phyloP scores from a whole-genome alignment of 1,140 invertebrate genomes.

The Drosophila littoralis region DNA sequence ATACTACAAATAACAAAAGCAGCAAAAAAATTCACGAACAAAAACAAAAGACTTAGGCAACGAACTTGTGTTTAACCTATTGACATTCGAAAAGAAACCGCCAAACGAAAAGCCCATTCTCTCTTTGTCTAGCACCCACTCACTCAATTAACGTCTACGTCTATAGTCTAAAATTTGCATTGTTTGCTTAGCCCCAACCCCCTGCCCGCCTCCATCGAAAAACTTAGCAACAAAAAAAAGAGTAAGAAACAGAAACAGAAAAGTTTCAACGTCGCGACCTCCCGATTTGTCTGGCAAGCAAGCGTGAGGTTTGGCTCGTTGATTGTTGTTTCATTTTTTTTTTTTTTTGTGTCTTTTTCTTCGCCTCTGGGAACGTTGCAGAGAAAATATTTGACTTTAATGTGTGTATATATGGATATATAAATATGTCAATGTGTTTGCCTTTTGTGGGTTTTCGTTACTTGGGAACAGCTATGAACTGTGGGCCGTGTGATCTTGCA shows the following conservation, averaged over 20 bases:
- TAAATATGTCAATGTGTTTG: constrained; percentile 74
- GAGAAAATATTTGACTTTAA: constrained; percentile 76
- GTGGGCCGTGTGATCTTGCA: constrained; percentile 39
- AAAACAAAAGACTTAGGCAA: constrained; percentile 75
- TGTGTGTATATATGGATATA: constrained; percentile 67
- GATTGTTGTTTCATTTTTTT: not conserved
- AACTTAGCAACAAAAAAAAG: not conserved
- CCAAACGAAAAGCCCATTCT: constrained; percentile 24
- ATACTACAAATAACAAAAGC: not conserved
- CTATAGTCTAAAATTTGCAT: constrained; percentile 63
- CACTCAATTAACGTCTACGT: constrained; percentile 42
- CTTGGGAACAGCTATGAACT: constrained; percentile 34
- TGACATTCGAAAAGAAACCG: constrained; percentile 58
- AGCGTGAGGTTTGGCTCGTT: constrained; percentile 54
- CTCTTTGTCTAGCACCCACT: constrained; percentile 38
- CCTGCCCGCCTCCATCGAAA: not conserved
- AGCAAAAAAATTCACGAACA: constrained; percentile 5
- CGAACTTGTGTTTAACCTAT: constrained; percentile 75
- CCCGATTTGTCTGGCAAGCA: constrained; percentile 56
- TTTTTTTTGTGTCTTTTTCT: constrained; percentile 30
- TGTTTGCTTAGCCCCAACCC: constrained; percentile 44
- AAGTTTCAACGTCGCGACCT: constrained; percentile 54
- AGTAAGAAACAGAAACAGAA: constrained; percentile 22
- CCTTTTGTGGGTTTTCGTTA: constrained; percentile 47
- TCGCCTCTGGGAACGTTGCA: constrained; percentile 62